phyloP scores from a whole-genome alignment of 2,888 invertebrate species.

The Aradus depressus region DNA sequence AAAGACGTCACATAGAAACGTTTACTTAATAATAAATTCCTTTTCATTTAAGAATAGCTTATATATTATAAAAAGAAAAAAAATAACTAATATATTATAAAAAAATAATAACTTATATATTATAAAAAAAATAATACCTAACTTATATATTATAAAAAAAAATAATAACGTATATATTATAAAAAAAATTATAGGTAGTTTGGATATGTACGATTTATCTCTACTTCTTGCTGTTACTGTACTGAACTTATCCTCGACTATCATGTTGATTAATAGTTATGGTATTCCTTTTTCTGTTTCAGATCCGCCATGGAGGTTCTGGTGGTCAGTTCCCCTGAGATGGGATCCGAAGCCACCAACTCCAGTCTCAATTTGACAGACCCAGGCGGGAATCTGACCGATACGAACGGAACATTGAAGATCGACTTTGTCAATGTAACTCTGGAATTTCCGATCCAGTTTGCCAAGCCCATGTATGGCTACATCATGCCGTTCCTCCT shows the following conservation, averaged over 20 bases:
- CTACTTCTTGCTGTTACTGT: no score
- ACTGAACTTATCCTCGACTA: no score
- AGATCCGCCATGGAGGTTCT: slow-evolving; percentile 11
- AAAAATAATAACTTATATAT: no score
- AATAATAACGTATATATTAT: background rate
- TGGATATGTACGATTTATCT: no score
- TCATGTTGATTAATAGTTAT: no score
- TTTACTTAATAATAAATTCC: no score
- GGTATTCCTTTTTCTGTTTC: background rate
- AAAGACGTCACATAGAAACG: no score
- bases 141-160: background rate
- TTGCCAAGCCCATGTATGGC: slow-evolving; percentile 52
- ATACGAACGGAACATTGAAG: background rate
- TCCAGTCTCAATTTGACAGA: background rate
- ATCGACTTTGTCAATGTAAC: slow-evolving; percentile 48
- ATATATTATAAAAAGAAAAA: no score
- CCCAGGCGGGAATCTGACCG: background rate
- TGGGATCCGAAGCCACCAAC: background rate
- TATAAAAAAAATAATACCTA: background rate
- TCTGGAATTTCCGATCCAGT: slow-evolving; percentile 51
- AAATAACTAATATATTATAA: no score
- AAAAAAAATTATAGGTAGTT: no score
- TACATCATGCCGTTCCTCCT: slow-evolving; percentile 75
- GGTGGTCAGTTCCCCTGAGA: background rate
- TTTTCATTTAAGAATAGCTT: no score